Base-by-base conservation (phyloP, 2,113 vertebrate genomes). In the Pogona vitticeps region DNA sequence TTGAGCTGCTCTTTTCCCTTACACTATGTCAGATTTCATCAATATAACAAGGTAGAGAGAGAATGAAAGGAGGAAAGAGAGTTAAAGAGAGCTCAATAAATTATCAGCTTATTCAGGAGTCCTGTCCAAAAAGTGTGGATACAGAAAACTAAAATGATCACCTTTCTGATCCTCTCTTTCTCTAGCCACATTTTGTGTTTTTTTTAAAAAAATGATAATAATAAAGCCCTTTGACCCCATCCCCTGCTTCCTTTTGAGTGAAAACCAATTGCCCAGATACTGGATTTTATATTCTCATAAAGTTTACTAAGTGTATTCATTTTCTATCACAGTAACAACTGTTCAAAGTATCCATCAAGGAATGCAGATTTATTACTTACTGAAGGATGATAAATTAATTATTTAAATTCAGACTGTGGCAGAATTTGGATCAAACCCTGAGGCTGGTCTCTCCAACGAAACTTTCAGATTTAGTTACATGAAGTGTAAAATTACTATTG, bases 1-100 rank as follows among this genome's bases (percentile, higher is more conserved):
- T 3, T 82, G 84, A 93, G 56, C 68, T 78, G 81, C 21, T 89
- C 88, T 93, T 90, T 91, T 88, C 90, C 91, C 72, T 90, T 88
- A 88, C 59, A 2, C 52, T 61, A 6, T 72, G 58, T 31, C 81
- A 76, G 33, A 56, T 73, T 85, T 87, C 84, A 79, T 15, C 3
- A 7, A 85, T 56, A 87, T 83, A 83, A 89, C 84, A 28, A 56
- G 42, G 12, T 67, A 31, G 1, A 26, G 9, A 52, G n/a, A 38
- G 18, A 42, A 10, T 5, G 46, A 52, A 10, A 10, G 46, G 10
- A 28, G 1, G 42, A 42, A 82, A 42, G 5, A 38, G 56, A 89
- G 86, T 28, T 86, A 65, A 46, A 83, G 70, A 76, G 38, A 58
- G 63, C 87, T 84, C 67, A 81, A 61, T 84, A 36, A 58, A 87